Percentiles rank a stretch among this genome's conserved stretches.
Evolutionary conservation across 2,113 vertebrate species (phyloP).

Genomic region (Vombatus ursinus): DNA sequence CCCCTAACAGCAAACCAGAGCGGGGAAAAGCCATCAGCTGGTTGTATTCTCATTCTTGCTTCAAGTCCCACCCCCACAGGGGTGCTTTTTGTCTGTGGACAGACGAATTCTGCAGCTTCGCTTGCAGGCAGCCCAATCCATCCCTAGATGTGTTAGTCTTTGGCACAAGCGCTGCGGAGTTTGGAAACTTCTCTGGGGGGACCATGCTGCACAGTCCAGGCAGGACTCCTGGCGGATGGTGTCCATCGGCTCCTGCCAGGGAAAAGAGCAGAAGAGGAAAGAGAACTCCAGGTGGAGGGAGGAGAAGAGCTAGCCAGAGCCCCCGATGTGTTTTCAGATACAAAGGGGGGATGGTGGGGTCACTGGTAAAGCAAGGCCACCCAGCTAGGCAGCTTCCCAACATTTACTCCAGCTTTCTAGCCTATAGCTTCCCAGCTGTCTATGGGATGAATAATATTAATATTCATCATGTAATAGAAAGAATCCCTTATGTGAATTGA

Average conservation of each 20-base stretch:
- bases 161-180: conserved; percentile 53
- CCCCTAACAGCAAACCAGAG: background rate
- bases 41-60: background rate
- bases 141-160: conserved; percentile 70
- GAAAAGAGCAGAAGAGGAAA: background rate
- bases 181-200: conserved; percentile 34
- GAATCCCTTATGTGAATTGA: background rate
- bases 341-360: background rate
- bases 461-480: background rate
- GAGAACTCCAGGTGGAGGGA: background rate
- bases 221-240: background rate
- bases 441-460: background rate
- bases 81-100: conserved; percentile 27
- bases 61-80: background rate
- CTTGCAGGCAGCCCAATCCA: conserved; percentile 31
- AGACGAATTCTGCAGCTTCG: background rate
- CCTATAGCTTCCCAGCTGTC: background rate
- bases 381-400: background rate
- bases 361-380: background rate
- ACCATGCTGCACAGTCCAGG: accelerated
- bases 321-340: background rate
- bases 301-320: background rate
- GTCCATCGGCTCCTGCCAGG: background rate
- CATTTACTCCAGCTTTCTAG: background rate
- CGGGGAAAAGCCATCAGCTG: background rate